These are phyloP conservation scores for Tipula unca DNA, from an alignment of 2,888 invertebrate species.

Conservation along the genomic window DNA sequence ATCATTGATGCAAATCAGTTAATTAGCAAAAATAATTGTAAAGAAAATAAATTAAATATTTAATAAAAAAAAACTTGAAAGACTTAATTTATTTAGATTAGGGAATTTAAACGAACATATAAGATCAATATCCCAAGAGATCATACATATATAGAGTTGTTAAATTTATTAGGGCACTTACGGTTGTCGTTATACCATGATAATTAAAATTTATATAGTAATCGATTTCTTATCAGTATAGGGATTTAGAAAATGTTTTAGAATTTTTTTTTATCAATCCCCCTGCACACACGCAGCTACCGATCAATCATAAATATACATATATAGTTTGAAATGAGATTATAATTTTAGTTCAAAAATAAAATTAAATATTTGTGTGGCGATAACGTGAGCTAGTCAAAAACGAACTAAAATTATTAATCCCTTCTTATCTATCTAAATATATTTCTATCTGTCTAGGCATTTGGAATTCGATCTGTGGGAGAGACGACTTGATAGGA, in stretches of 20 bases:
- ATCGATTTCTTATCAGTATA: neutral
- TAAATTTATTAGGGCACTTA: neutral
- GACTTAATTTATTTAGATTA: neutral
- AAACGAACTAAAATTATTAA: neutral
- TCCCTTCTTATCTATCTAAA: neutral
- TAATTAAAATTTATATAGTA: neutral
- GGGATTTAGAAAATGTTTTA: neutral
- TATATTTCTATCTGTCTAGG: neutral
- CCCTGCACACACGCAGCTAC: neutral
- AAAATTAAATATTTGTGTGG: neutral
- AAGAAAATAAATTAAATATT: neutral
- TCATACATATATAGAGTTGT: neutral
- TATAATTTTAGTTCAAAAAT: neutral
- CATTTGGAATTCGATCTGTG: neutral
- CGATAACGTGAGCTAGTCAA: neutral
- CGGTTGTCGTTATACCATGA: neutral
- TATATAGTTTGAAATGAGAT: constrained; percentile 1
- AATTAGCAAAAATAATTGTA: constrained; percentile 22
- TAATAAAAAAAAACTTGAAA: neutral
- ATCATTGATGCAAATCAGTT: constrained; percentile 26
- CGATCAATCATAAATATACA: constrained; percentile 2
- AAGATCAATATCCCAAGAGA: neutral
- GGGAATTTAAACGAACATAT: neutral
- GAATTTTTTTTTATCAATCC: neutral
- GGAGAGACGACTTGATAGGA: neutral